A percentile compares a stretch with the other conserved stretches of the same genome.
These are phyloP conservation scores for Asbolus verrucosus DNA, from an alignment of 1,140 invertebrate species.

Conservation along the genomic window DNA sequence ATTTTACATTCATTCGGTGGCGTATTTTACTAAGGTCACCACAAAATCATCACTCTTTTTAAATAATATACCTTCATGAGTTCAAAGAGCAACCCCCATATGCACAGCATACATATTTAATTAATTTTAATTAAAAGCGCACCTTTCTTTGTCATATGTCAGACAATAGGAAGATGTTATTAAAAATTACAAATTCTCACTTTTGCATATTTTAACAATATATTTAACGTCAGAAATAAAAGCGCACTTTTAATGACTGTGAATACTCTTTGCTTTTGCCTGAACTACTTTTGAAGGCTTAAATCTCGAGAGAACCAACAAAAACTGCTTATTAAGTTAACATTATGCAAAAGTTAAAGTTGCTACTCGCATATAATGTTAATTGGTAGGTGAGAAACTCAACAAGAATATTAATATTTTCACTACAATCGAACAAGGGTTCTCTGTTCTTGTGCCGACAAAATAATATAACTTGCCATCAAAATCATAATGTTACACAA, in stretches of 20 bases:
- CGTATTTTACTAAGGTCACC: slow-evolving; percentile 16
- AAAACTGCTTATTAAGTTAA: slow-evolving; percentile 46
- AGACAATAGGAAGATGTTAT: neutral
- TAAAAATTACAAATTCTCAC: neutral
- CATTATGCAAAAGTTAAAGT: slow-evolving; percentile 44
- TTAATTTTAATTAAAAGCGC: slow-evolving; percentile 8
- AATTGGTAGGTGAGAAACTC: slow-evolving; percentile 39
- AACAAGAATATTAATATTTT: slow-evolving; percentile 39
- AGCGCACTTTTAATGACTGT: slow-evolving; percentile 9
- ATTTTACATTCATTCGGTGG: slow-evolving; percentile 28
- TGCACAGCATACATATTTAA: slow-evolving; percentile 17
- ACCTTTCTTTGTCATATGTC: neutral
- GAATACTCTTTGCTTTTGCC: slow-evolving; percentile 30
- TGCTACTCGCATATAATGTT: slow-evolving; percentile 38
- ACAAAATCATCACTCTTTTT: neutral
- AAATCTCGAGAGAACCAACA: slow-evolving; percentile 37
- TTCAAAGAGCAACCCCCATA: neutral
- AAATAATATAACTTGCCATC: slow-evolving; percentile 6
- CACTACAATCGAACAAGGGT: slow-evolving; percentile 16
- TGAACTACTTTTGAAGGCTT: slow-evolving; percentile 32
- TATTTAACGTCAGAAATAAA: slow-evolving; percentile 19
- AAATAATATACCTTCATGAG: neutral
- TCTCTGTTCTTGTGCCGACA: neutral
- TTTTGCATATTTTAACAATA: slow-evolving; percentile 20
- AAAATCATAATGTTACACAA: slow-evolving; percentile 3